A percentile compares a stretch with the other conserved stretches of the same genome.
Conservation (phyloP, 30 jellyfish, hydroid and myxozoan species). For the Sanderia malayensis region DNA sequence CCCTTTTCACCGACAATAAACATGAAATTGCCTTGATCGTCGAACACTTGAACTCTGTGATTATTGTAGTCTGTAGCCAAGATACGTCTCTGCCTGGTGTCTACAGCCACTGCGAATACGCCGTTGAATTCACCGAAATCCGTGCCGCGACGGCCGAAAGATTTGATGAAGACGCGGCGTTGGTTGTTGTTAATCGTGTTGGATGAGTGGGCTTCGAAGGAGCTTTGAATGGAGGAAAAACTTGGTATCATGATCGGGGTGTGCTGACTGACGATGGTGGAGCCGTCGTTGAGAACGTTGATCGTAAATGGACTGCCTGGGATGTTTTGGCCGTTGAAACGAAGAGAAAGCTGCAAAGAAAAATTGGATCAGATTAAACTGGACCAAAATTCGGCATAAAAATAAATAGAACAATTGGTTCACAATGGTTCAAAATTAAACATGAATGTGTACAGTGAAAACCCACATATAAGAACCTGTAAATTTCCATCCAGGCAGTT, state of each 20-base stretch:
- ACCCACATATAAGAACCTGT: too few relatives aligned
- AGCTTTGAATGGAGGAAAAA: conserved; percentile 32
- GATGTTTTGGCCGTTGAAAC: conserved; percentile 71
- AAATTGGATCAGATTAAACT: too few relatives aligned
- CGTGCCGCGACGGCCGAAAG: conserved; percentile 86
- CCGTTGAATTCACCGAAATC: conserved; percentile 88
- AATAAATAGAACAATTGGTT: too few relatives aligned
- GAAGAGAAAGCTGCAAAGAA: conserved; percentile 67
- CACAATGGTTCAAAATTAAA: too few relatives aligned
- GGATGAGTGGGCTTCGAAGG: conserved; percentile 34
- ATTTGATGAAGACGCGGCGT: conserved; percentile 34
- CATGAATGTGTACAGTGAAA: too few relatives aligned
- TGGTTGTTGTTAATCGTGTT: conserved; percentile 16
- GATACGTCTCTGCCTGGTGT: conserved; percentile 67
- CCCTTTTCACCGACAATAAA: conserved; percentile 88
- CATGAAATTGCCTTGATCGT: conserved; percentile 83
- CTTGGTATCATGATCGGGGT: conserved; percentile 50
- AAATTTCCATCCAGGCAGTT: too few relatives aligned
- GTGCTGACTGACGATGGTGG: conserved; percentile 39
- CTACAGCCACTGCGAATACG: conserved; percentile 87
- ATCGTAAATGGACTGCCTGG: conserved; percentile 89
- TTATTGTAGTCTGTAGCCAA: conserved; percentile 90
- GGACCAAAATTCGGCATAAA: too few relatives aligned
- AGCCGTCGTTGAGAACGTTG: conserved; percentile 45
- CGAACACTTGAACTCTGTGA: conserved; percentile 91